Evolutionary conservation across 2,888 invertebrate genomes (phyloP), one percentile per base, ranked within the genome.

Genomic region (Clitarchus hookeri): DNA sequence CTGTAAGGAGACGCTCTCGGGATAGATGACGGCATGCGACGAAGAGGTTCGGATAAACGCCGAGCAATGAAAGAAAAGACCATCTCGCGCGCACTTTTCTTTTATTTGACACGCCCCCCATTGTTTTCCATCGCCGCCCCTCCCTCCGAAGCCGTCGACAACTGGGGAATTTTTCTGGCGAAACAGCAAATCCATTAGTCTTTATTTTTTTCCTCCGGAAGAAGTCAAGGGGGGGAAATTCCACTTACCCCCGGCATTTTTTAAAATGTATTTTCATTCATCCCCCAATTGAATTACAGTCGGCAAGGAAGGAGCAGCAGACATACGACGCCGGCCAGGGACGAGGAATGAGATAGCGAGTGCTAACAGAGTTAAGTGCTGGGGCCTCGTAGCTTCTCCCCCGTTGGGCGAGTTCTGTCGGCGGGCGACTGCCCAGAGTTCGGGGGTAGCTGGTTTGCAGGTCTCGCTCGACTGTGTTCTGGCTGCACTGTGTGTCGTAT

Each of bases 171-270:
- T 19, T 65, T 65, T 6, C 23, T 23, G 19, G 65, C n/a, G 65
- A 65, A 65, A 65, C 65, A 65, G 65, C 65, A 65, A 3, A 65
- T 65, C 65, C 65, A 65, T 65, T 65, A 65, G 65, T 65, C n/a
- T 53, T 36, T 36, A 3, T 36, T 36, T 36, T 36, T 11, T 8
- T 8, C 48, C 16, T 48, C 12, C 48, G 48, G 16, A n/a, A 65
- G 65, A n/a, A 65, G 65, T 65, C 65, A 65, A 23, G 19, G 65
- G 11, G n/a, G 48, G 65, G 65, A 23, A n/a, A 23, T 65, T n/a
- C 65, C 65, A 23, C 65, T 65, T 65, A 19, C 65, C 65, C 65
- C 19, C 19, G 65, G 8, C 23, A n/a, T 65, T 65, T 53, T 53
- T 65, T 65, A 65, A 65, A 65, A 65, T 65, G 8, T 65, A 23